Evolutionary conservation across 2,888 invertebrate species (phyloP), one percentile per base, ranked within the genome.

Genomic region (Drosophila subquinaria): DNA sequence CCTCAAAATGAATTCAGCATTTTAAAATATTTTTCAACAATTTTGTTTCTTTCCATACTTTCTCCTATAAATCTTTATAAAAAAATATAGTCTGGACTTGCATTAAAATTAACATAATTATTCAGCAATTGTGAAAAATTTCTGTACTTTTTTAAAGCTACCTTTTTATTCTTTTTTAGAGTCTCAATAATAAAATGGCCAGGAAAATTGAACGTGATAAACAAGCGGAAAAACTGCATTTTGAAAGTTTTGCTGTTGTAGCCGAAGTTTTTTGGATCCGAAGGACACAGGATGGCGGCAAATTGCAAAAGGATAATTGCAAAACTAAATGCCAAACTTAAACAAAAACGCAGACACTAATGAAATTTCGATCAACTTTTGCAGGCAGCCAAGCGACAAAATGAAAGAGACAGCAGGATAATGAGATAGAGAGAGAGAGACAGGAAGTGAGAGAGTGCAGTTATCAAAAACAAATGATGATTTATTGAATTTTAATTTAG

Each of bases 401-500:
- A 4, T 13, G 36, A 17, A 43, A 35, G 15, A 60, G 53, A 27
- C 11, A 33, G 15, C 0, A 9, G 2, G 30, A n/a, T 43, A 59
- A 42, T 38, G 11, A 30, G 13, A 48, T 13, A 30, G 48, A 35
- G 43, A 42, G 13, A 23, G 15, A n/a, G 35, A 11, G 33, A 68
- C 17, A 48, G n/a, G 27, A 33, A 48, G 50, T 50, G 50, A 35
- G 50, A 17, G 30, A 76, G 67, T 81, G 69, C 62, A 71, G 48
- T 76, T 45, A 56, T 27, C 36, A 57, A 75, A 76, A 82, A 76
- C 80, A 90, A 90, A 90, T 89, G 76, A 90, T 91, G 90, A 90
- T 91, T 90, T 90, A 90, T 91, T 90, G 89, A 82, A 77, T 89
- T 90, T 90, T 90, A 90, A 91, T 91, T 90, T 91, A 89, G 75